Percentiles rank a stretch among this genome's conserved stretches.
phyloP scores from a whole-genome alignment of 2,888 invertebrate genomes.

The Nomada hirtipes region DNA sequence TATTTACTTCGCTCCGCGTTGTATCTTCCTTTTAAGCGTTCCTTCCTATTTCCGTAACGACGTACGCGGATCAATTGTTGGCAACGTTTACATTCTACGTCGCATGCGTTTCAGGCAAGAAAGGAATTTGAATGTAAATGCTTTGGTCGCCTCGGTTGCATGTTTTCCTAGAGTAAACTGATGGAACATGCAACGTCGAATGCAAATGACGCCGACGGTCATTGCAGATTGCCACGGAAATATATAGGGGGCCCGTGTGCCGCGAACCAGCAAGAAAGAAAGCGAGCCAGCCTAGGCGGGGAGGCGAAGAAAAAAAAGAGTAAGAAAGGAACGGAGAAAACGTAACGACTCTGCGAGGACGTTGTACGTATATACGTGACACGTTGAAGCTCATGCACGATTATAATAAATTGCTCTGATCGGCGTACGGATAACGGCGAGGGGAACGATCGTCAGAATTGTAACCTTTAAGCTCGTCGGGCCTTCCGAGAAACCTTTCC shows the following conservation, averaged over 20 bases:
- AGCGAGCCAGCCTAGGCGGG: background rate
- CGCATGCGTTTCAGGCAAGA: constrained; percentile 62
- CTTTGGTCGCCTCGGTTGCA: constrained; percentile 72
- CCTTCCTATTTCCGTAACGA: constrained; percentile 63
- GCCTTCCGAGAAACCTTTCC: constrained; percentile 62
- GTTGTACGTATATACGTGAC: constrained; percentile 27
- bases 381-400: constrained; percentile 67
- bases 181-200: constrained; percentile 75
- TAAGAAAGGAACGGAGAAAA: constrained; percentile 19
- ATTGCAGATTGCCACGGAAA: constrained; percentile 74
- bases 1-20: constrained; percentile 56
- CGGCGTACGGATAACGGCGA: constrained; percentile 60
- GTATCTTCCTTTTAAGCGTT: constrained; percentile 61
- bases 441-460: constrained; percentile 64
- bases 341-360: constrained; percentile 57
- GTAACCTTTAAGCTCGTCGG: constrained; percentile 65
- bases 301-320: background rate
- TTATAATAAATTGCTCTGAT: constrained; percentile 74
- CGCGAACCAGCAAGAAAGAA: constrained; percentile 22
- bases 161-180: constrained; percentile 74
- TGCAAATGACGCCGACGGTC: constrained; percentile 72
- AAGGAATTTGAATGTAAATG: constrained; percentile 73
- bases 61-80: constrained; percentile 69
- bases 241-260: constrained; percentile 45
- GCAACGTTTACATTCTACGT: constrained; percentile 63